phyloP scores from a whole-genome alignment of 2,888 invertebrate species.

The Schizaphis graminum region DNA sequence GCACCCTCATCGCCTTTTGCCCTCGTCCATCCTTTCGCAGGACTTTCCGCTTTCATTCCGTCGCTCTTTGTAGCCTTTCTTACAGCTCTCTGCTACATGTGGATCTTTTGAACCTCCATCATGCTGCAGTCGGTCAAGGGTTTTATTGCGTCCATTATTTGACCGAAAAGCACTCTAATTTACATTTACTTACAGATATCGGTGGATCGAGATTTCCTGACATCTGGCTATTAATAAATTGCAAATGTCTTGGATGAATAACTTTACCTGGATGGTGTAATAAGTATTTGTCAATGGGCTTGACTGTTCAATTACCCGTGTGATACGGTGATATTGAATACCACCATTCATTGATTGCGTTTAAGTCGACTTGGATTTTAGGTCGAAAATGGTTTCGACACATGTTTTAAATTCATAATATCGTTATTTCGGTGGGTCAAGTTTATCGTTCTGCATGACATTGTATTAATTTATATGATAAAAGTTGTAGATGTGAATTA shows the following conservation, averaged over 20 bases:
- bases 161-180: slow-evolving; percentile 20
- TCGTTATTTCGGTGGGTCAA: not conserved
- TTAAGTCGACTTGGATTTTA: not conserved
- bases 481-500: not conserved
- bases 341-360: not conserved
- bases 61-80: not conserved
- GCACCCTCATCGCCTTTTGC: slow-evolving; percentile 44
- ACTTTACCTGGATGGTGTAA: not conserved
- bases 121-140: slow-evolving; percentile 11
- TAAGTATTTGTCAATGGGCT: not conserved
- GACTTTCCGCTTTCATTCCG: slow-evolving; percentile 42
- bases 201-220: not conserved
- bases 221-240: not conserved
- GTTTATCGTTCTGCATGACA: not conserved
- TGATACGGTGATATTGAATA: not conserved
- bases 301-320: not conserved
- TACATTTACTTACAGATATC: slow-evolving; percentile 31
- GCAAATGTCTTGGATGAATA: not conserved
- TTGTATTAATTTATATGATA: not conserved
- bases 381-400: not conserved
- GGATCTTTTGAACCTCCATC: slow-evolving; percentile 24
- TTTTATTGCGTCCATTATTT: slow-evolving; percentile 25
- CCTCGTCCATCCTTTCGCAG: not conserved
- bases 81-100: not conserved
- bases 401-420: not conserved